Conservation (phyloP, 2,797 vertebrate genomes). For the Silurus lanzhouensis region DNA sequence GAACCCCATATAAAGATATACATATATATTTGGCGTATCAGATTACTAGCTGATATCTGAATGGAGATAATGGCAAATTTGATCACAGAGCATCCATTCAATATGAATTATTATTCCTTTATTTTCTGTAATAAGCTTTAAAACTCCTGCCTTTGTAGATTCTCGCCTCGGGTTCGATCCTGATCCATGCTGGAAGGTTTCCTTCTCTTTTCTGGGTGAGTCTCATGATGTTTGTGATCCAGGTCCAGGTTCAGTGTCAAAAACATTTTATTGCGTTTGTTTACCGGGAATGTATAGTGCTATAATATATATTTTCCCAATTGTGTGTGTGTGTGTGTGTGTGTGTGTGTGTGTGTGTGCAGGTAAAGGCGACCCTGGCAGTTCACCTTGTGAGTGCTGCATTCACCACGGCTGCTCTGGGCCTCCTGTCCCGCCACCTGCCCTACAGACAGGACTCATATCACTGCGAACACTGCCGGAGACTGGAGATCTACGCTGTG, state of each 20-base stretch:
- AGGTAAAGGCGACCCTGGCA: constrained; percentile 77
- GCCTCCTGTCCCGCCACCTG: constrained; percentile 80
- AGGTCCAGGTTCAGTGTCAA: background rate
- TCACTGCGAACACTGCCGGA: constrained; percentile 80
- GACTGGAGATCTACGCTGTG: constrained; percentile 76
- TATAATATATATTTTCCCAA: background rate
- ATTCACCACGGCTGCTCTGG: constrained; percentile 75
- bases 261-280: background rate
- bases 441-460: constrained; percentile 80
- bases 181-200: constrained; percentile 60
- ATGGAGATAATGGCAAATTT: background rate
- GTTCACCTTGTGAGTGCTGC: constrained; percentile 79
- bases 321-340: background rate
- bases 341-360: constrained; percentile 11
- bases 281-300: background rate
- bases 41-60: background rate
- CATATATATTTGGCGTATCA: background rate
- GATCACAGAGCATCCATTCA: background rate
- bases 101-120: background rate
- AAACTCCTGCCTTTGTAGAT: constrained; percentile 40
- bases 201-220: constrained; percentile 59
- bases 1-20: background rate
- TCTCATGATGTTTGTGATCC: background rate
- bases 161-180: constrained; percentile 55
- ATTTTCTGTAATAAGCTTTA: background rate